Evolutionary conservation across 2,113 vertebrate species (phyloP).

Genomic region (Odontesthes bonariensis): DNA sequence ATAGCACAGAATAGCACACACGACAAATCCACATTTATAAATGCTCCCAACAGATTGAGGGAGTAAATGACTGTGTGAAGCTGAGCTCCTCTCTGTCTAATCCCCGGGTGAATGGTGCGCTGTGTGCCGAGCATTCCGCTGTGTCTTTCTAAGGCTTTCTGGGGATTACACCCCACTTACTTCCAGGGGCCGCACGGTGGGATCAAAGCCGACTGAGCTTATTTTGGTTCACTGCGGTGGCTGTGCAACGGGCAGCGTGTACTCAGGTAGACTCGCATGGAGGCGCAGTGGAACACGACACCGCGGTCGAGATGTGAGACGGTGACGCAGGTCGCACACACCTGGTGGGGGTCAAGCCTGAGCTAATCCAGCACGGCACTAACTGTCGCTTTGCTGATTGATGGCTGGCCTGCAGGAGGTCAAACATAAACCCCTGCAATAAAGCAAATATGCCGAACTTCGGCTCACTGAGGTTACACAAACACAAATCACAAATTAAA

Average conservation of each 20-base stretch:
- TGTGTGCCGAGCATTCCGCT: conserved; percentile 82
- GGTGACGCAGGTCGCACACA: conserved; percentile 56
- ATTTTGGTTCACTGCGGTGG: conserved; percentile 52
- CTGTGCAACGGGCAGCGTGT: conserved; percentile 44
- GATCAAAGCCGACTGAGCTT: conserved; percentile 75
- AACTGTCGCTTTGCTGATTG: conserved; percentile 50
- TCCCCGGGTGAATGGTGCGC: conserved; percentile 77
- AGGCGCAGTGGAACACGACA: conserved; percentile 62
- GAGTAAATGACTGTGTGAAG: conserved; percentile 69
- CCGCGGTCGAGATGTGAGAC: conserved; percentile 48
- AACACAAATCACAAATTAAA: conserved; percentile 47
- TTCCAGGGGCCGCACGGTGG: conserved; percentile 69
- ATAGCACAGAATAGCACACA: conserved; percentile 22
- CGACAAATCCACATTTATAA: conserved; percentile 20
- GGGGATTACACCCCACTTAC: conserved; percentile 79
- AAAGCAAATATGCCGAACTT: conserved; percentile 31
- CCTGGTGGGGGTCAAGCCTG: conserved; percentile 63
- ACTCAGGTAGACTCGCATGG: conserved; percentile 56
- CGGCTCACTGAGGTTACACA: conserved; percentile 47
- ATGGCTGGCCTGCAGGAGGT: conserved; percentile 53
- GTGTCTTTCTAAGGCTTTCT: conserved; percentile 76
- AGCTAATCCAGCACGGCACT: conserved; percentile 50
- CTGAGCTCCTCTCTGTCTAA: conserved; percentile 70
- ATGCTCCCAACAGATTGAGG: conserved; percentile 39
- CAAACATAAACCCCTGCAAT: conserved; percentile 41